A percentile compares a stretch with the other conserved stretches of the same genome.
phyloP scores from a whole-genome alignment of 2,888 invertebrate species.

The Tricholauxania praeusta region DNA sequence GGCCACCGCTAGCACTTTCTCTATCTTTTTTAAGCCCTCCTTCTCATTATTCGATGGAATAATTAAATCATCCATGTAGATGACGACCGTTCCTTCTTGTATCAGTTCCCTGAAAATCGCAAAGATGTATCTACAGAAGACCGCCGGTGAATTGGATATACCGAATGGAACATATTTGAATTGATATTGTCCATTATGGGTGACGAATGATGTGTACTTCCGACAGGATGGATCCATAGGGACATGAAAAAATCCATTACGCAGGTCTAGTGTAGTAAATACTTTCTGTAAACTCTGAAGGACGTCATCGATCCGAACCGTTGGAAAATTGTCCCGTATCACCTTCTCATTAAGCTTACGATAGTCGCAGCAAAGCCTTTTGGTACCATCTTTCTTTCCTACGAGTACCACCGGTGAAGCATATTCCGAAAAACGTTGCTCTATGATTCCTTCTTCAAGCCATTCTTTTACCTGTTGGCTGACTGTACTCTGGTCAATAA shows the following conservation, averaged over 20 bases:
- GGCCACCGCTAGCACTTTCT: not conserved
- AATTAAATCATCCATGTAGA: slow-evolving; percentile 46
- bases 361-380: slow-evolving; percentile 53
- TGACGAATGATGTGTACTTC: slow-evolving; percentile 51
- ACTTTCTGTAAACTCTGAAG: slow-evolving; percentile 35
- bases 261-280: slow-evolving; percentile 36
- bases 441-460: slow-evolving; percentile 31
- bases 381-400: slow-evolving; percentile 41
- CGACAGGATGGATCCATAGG: slow-evolving; percentile 44
- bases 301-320: slow-evolving; percentile 26
- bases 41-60: slow-evolving; percentile 37
- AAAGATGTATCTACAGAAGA: slow-evolving; percentile 37
- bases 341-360: slow-evolving; percentile 22
- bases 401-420: slow-evolving; percentile 50
- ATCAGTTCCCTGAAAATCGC: too few relatives aligned
- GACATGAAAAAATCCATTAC: slow-evolving; percentile 59
- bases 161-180: slow-evolving; percentile 48
- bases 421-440: slow-evolving; percentile 47
- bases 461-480: not conserved
- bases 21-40: slow-evolving; percentile 34
- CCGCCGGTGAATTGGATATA: slow-evolving; percentile 45
- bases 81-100: slow-evolving; percentile 16
- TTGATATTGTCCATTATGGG: slow-evolving; percentile 49
- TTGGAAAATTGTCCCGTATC: slow-evolving; percentile 28
- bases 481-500: not conserved